Conservation (phyloP, 1,140 invertebrate species). For the Micrasema minimum region DNA sequence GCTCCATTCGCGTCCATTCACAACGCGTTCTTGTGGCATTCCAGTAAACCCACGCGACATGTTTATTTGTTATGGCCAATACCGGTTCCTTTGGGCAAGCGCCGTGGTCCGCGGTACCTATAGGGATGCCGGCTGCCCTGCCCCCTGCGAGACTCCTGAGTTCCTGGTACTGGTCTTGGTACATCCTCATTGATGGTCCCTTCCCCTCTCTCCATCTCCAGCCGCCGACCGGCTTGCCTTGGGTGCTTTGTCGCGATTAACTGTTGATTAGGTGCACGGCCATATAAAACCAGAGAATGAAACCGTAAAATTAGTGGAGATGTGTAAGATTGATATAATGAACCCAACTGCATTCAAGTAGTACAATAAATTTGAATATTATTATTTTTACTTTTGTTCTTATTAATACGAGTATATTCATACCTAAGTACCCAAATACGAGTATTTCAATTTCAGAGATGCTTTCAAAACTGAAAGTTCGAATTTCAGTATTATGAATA, state of each 20-base stretch:
- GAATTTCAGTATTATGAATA: too few relatives aligned
- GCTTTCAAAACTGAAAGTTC: too few relatives aligned
- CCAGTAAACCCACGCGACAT: slow-evolving; percentile 39
- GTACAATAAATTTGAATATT: too few relatives aligned
- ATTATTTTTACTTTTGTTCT: too few relatives aligned
- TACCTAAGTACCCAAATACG: too few relatives aligned
- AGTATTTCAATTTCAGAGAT: too few relatives aligned
- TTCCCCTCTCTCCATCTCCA: neutral
- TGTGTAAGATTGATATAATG: too few relatives aligned
- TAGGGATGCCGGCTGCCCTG: slow-evolving; percentile 16
- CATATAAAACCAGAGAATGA: too few relatives aligned
- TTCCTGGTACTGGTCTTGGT: slow-evolving; percentile 20
- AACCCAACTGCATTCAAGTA: too few relatives aligned
- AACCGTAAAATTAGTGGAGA: too few relatives aligned
- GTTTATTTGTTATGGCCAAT: slow-evolving; percentile 38
- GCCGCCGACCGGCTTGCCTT: neutral
- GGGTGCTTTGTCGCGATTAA: slow-evolving; percentile 18
- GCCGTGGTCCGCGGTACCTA: slow-evolving; percentile 11
- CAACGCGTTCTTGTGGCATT: slow-evolving; percentile 37
- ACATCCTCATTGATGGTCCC: slow-evolving; percentile 30
- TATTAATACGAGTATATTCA: too few relatives aligned
- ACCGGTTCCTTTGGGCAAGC: slow-evolving; percentile 37
- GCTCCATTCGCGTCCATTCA: slow-evolving; percentile 16
- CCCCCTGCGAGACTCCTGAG: slow-evolving; percentile 7
- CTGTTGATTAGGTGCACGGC: neutral